These are phyloP conservation scores for Epirrhoe tristata DNA, from an alignment of 2,888 invertebrate species.

Conservation along the genomic window DNA sequence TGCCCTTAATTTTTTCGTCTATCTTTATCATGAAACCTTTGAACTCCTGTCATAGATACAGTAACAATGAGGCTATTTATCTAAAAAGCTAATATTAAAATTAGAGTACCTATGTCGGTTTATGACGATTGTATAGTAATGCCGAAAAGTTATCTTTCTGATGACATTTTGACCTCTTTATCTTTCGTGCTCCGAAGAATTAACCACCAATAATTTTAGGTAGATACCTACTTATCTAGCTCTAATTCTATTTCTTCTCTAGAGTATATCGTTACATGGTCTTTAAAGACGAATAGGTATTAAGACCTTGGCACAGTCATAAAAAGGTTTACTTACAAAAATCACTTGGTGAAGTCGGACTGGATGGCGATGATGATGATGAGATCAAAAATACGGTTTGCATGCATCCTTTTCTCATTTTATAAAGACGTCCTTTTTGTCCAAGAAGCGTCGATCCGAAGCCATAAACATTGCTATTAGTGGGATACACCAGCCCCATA, in stretches of 20 bases:
- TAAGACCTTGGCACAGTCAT: no score
- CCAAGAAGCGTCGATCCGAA: constrained; percentile 19
- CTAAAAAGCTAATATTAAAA: constrained; percentile 8
- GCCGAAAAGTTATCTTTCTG: constrained; percentile 22
- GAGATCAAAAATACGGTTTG: not conserved
- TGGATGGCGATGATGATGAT: not conserved
- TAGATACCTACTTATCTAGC: not conserved
- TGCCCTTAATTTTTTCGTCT: not conserved
- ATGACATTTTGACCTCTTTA: constrained; percentile 29
- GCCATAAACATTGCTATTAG: constrained; percentile 33
- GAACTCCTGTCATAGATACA: constrained; percentile 22
- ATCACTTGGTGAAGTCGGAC: not conserved
- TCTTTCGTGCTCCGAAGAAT: constrained; percentile 30
- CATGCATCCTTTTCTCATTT: not conserved
- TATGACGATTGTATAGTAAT: constrained; percentile 24
- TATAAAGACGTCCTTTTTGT: constrained; percentile 8
- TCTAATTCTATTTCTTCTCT: not conserved
- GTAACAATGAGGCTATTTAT: constrained; percentile 10
- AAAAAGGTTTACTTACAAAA: no score
- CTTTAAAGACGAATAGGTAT: no score
- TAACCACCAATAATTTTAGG: constrained; percentile 11
- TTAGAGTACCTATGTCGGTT: constrained; percentile 4
- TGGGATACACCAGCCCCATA: constrained; percentile 33
- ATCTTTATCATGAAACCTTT: constrained; percentile 6
- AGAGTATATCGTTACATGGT: no score